Evolutionary conservation across 2,888 invertebrate genomes (phyloP).

Genomic region (Crocallis elinguaria): DNA sequence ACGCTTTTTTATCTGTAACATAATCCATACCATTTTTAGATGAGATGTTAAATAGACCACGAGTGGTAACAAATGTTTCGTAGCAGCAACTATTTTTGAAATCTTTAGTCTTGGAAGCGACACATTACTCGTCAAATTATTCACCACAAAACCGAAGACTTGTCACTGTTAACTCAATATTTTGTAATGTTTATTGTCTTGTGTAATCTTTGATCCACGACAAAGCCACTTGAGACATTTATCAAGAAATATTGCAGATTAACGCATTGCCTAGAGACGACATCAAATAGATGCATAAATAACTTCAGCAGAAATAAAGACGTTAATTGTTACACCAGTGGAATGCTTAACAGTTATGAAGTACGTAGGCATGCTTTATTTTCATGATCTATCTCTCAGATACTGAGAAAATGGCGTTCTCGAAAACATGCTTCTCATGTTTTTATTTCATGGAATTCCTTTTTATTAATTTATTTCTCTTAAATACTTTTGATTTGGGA

Average conservation of each 20-base stretch:
- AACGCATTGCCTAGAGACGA: slow-evolving; percentile 58
- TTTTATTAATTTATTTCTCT: slow-evolving; percentile 52
- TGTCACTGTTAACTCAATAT: slow-evolving; percentile 71
- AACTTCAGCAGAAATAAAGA: slow-evolving; percentile 54
- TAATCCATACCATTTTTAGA: slow-evolving; percentile 47
- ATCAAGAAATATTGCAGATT: slow-evolving; percentile 66
- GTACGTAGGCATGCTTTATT: slow-evolving; percentile 22
- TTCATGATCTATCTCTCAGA: slow-evolving; percentile 32
- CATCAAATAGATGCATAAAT: slow-evolving; percentile 72
- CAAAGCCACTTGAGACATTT: slow-evolving; percentile 58
- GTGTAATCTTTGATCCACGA: slow-evolving; percentile 73
- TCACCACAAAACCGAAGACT: slow-evolving; percentile 67
- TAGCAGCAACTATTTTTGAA: slow-evolving; percentile 66
- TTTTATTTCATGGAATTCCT: neutral
- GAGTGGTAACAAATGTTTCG: slow-evolving; percentile 51
- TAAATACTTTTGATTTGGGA: slow-evolving; percentile 58
- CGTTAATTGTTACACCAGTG: slow-evolving; percentile 58
- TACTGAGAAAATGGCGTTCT: neutral
- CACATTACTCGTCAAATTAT: slow-evolving; percentile 63
- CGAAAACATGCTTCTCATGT: neutral
- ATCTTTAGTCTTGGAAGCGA: slow-evolving; percentile 63
- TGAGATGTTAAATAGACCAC: slow-evolving; percentile 49
- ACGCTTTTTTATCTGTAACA: slow-evolving; percentile 31
- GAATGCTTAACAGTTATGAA: slow-evolving; percentile 51
- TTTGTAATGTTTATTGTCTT: slow-evolving; percentile 74